Percentiles rank a stretch among this genome's conserved stretches.
phyloP scores from a whole-genome alignment of 2,113 vertebrate species.

The Pollachius pollachius region DNA sequence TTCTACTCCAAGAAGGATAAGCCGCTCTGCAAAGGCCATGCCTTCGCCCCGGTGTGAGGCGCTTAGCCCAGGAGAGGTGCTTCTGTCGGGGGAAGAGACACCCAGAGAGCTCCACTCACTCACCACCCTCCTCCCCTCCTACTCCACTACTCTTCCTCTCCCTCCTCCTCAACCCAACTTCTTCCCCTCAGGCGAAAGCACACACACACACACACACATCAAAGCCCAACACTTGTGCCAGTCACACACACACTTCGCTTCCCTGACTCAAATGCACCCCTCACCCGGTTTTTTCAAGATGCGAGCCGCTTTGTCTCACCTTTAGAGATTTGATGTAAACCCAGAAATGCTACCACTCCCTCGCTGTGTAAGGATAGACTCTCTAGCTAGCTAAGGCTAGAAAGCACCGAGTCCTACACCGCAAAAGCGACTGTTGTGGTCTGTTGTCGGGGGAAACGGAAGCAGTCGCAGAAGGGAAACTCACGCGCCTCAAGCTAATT shows the following conservation, averaged over 20 bases:
- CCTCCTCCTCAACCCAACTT: constrained; percentile 10
- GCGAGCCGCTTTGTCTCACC: constrained; percentile 34
- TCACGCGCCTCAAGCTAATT: too few species aligned
- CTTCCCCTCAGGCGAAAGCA: neutral
- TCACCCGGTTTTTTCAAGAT: constrained; percentile 24
- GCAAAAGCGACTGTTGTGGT: too few species aligned
- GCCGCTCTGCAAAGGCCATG: constrained; percentile 97
- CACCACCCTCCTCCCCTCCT: constrained; percentile 14
- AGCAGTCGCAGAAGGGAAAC: too few species aligned
- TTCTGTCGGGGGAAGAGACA: constrained; percentile 15
- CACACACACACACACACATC: too few species aligned
- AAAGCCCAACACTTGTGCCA: neutral
- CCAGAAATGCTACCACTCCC: neutral
- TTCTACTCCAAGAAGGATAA: constrained; percentile 99
- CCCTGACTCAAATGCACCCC: constrained; percentile 3
- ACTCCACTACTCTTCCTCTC: constrained; percentile 20
- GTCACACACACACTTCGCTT: constrained; percentile 15
- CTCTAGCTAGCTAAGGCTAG: too few species aligned
- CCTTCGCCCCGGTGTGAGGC: constrained; percentile 91
- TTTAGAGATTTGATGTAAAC: constrained; percentile 25
- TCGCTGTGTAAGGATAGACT: too few species aligned
- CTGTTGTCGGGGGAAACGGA: too few species aligned
- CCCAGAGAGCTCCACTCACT: constrained; percentile 16
- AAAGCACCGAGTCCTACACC: too few species aligned
- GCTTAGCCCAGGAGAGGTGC: constrained; percentile 12